Percentiles rank a stretch among this genome's conserved stretches.
Evolutionary conservation across 2,113 vertebrate genomes (phyloP).

Genomic region (Suricata suricatta): DNA sequence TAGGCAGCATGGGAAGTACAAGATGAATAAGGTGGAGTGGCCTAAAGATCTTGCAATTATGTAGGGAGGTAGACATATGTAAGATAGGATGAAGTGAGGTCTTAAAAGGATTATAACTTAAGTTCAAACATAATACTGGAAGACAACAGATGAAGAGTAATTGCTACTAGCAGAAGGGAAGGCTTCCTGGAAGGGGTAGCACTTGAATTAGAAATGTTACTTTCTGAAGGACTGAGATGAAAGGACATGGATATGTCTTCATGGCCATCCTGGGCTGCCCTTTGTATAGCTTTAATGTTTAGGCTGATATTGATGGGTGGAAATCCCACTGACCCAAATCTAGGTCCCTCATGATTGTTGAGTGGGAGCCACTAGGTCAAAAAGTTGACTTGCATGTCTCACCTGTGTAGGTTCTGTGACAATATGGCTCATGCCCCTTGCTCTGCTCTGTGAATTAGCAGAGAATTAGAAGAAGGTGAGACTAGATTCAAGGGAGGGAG

Average conservation of each 20-base stretch:
- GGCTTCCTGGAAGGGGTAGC: conserved; percentile 7
- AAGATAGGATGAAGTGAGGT: neutral
- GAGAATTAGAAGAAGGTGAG: neutral
- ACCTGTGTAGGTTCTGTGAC: neutral
- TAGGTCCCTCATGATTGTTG: neutral
- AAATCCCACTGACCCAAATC: neutral
- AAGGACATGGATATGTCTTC: neutral
- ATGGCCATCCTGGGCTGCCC: neutral
- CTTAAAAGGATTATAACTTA: neutral
- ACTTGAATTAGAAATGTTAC: neutral
- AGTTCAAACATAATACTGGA: neutral
- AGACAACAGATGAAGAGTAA: neutral
- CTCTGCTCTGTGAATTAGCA: neutral
- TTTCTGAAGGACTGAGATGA: neutral
- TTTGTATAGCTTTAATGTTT: neutral
- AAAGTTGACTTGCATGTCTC: neutral
- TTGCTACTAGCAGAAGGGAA: neutral
- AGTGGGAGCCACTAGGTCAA: neutral
- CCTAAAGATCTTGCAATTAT: neutral
- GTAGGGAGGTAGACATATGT: neutral
- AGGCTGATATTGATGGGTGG: neutral
- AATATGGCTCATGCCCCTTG: neutral
- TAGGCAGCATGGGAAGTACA: neutral
- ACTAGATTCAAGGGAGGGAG: neutral
- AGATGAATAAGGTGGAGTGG: neutral